A percentile compares a stretch with the other conserved stretches of the same genome.
Conservation (phyloP, 1,140 invertebrate genomes). For the Drosophila tani region DNA sequence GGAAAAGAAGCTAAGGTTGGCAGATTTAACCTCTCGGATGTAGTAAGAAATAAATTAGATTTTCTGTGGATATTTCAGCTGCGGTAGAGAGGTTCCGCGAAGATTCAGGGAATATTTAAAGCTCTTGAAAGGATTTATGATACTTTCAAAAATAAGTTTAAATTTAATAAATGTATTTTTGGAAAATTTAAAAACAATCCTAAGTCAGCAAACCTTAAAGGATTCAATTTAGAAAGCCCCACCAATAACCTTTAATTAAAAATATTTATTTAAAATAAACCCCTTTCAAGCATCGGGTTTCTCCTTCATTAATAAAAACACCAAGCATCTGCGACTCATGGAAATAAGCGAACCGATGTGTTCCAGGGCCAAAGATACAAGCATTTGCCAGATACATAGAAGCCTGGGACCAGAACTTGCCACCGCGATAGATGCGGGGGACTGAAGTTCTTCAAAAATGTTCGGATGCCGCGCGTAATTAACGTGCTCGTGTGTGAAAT, state of each 20-base stretch:
- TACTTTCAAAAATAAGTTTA: too few species aligned
- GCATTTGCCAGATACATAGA: slow-evolving; percentile 15
- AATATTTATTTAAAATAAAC: slow-evolving; percentile 1
- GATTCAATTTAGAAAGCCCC: not conserved
- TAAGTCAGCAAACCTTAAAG: too few species aligned
- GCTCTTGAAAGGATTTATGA: not conserved
- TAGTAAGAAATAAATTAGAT: slow-evolving; percentile 17
- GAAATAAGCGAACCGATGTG: slow-evolving; percentile 7
- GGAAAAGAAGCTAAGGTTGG: not conserved
- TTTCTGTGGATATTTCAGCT: not conserved
- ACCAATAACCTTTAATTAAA: slow-evolving; percentile 13
- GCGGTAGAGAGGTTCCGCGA: too few species aligned
- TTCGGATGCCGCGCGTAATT: slow-evolving; percentile 58
- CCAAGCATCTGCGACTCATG: slow-evolving; percentile 1
- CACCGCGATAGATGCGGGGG: slow-evolving; percentile 3
- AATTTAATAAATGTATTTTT: too few species aligned
- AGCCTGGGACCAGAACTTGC: not conserved
- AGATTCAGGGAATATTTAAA: not conserved
- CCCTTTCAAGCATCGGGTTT: not conserved
- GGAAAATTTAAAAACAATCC: not conserved
- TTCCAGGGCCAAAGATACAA: not conserved
- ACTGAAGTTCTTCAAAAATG: slow-evolving; percentile 42
- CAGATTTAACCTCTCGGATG: not conserved
- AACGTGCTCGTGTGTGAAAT: slow-evolving; percentile 79
- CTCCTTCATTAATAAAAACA: slow-evolving; percentile 4